Base-by-base conservation (phyloP, 2,888 invertebrate species). In the Platycheirus albimanus region DNA sequence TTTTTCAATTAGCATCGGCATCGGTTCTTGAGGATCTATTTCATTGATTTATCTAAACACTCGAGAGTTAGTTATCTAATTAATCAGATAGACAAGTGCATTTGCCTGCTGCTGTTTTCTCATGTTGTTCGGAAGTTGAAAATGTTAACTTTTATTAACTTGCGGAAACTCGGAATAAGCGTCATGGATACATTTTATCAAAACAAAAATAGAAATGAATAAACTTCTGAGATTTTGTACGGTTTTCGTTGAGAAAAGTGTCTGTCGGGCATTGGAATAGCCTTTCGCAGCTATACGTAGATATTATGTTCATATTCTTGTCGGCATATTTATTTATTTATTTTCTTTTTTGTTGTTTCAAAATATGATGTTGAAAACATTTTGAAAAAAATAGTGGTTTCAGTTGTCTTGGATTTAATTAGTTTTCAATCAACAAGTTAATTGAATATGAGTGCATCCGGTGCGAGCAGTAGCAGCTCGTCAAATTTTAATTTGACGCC, bases 401-500 rank as follows among this genome's bases (percentile, higher is more conserved):
- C n/a, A n/a, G n/a, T n/a, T n/a, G n/a, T n/a, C n/a, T n/a, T n/a
- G n/a, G n/a, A n/a, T n/a, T n/a, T n/a, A n/a, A n/a, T n/a, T n/a
- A n/a, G n/a, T n/a, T n/a, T 43, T n/a, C 0, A 24, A 7, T 2
- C 10, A 45, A 33, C 45, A 17, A 33, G 17, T 11, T 28, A 41
- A 41, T 13, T 41, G 4, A 41, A 3, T 38, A 90, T 90, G 91
- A 89, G 88, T 77, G 87, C 87, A 80, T 90, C 90, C 84, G 90
- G 88, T 45, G 86, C 87, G 64, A 90, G 89, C 85, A 88, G 88
- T 72, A 87, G 87, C 71, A 86, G 88, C 56, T 87, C 87, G 38
- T 86, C 87, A 10, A 86, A 85, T 64, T 74, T 77, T 30, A 45
- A 66, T 36, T 33, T 56, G 15, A 38, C 74, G 28, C 91, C 91